phyloP scores from a whole-genome alignment of 2,888 invertebrate species.

The Eupithecia abbreviata region DNA sequence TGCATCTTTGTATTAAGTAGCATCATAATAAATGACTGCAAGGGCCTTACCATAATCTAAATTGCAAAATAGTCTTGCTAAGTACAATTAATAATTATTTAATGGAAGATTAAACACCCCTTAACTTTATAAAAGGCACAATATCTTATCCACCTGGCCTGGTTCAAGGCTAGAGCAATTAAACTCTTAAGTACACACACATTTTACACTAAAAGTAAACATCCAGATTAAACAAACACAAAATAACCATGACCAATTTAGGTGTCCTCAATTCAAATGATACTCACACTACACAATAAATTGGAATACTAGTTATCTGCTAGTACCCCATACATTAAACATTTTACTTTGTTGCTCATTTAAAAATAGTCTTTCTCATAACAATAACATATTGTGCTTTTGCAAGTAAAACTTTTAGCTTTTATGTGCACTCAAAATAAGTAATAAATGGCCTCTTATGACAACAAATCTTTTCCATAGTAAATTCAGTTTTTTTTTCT shows the following conservation, averaged over 20 bases:
- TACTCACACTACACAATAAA: neutral
- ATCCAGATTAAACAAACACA: constrained; percentile 38
- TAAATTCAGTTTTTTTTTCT: neutral
- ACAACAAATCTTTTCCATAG: neutral
- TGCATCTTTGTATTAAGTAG: constrained; percentile 13
- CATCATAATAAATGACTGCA: constrained; percentile 9
- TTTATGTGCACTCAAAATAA: neutral
- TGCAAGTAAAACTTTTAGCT: neutral
- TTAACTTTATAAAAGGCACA: constrained; percentile 19
- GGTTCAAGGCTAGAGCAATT: constrained; percentile 35
- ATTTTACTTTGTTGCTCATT: neutral
- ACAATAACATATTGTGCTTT: neutral
- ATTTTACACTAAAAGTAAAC: constrained; percentile 36
- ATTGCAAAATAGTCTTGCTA: constrained; percentile 27
- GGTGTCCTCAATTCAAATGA: constrained; percentile 44
- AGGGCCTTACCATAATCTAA: constrained; percentile 15
- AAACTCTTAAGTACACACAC: constrained; percentile 9
- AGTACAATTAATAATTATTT: constrained; percentile 23
- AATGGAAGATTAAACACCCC: constrained; percentile 8
- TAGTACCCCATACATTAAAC: neutral
- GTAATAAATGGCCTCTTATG: neutral
- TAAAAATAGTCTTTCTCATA: neutral
- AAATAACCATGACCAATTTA: constrained; percentile 50
- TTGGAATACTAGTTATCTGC: neutral
- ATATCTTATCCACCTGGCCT: constrained; percentile 20